Evolutionary conservation across 2,888 invertebrate genomes (phyloP), one percentile per base, ranked within the genome.

Genomic region (Eristalis intricaria): DNA sequence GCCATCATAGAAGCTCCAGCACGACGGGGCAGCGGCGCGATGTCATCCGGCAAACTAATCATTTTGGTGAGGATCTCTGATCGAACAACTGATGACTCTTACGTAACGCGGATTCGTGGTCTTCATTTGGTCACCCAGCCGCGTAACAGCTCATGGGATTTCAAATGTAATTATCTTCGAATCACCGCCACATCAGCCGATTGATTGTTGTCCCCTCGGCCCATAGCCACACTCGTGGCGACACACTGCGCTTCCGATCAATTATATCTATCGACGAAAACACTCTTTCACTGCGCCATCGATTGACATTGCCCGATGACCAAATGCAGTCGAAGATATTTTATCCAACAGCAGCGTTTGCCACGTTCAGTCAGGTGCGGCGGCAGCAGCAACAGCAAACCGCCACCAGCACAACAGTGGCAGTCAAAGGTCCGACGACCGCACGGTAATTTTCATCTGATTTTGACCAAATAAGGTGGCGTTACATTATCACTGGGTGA

Each of bases 391-490:
- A 15, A 11, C 26, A 73, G 63, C 68, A 23, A 26, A 43, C n/a
- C 43, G 13, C 15, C 43, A 15, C n/a, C 15, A 43, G 43, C 15
- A 15, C 40, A 32, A 32, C 32, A 7, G 50, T 19, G 0, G 50
- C 50, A 50, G 50, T 50, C 50, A 77, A 85, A 85, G 85, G 69
- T 85, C 73, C 76, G 60, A 50, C 50, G 50, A 82, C 60, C 77
- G 63, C 63, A 65, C 58, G 82, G 77, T 85, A 85, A 85, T 82
- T 85, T 85, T 82, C 82, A 85, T 85, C 85, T 82, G 85, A 85
- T 82, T 85, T 77, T 77, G 77, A 69, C 82, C 85, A 85, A 85
- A 85, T 85, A 85, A 63, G 85, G 85, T 7, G 58, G 76, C 63
- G 58, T 73, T 77, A 85, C 82, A 85, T 82, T 85, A 85, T 85